A percentile compares a stretch with the other conserved stretches of the same genome.
phyloP scores from a whole-genome alignment of 2,888 invertebrate species.

The Diaprepes abbreviatus region DNA sequence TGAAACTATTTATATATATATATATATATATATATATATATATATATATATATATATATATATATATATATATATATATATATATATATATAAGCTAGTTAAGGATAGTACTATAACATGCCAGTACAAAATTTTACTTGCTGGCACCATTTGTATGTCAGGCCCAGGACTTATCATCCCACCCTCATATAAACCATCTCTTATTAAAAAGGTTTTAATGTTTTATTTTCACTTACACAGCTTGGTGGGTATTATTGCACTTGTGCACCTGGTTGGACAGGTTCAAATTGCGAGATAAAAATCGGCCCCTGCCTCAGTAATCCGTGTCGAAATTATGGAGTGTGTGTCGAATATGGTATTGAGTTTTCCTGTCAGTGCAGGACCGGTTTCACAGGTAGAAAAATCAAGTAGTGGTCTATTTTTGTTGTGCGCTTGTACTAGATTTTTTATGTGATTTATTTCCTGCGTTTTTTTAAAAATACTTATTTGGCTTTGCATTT shows the following conservation, averaged over 20 bases:
- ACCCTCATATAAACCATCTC: no score
- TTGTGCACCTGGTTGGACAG: conserved; percentile 80
- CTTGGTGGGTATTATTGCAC: conserved; percentile 76
- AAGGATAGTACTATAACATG: no score
- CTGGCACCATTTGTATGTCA: no score
- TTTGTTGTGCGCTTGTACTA: conserved; percentile 2
- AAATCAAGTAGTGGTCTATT: conserved; percentile 6
- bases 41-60: no score
- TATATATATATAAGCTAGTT: no score
- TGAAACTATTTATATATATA: no score
- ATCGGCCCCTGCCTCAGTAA: conserved; percentile 72
- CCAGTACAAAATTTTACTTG: no score
- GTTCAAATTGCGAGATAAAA: conserved; percentile 72
- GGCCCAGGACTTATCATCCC: no score
- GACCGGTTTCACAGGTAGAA: conserved; percentile 71
- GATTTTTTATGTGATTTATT: neutral
- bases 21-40: no score
- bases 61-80: no score
- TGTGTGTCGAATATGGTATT: conserved; percentile 71
- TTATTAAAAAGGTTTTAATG: neutral
- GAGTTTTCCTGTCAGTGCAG: conserved; percentile 73
- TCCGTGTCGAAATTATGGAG: conserved; percentile 77
- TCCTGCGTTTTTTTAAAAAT: neutral
- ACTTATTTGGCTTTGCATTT: neutral
- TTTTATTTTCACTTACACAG: conserved; percentile 60